Evolutionary conservation across 2,113 vertebrate genomes (phyloP), one percentile per base, ranked within the genome.

Genomic region (Neogobius melanostomus): DNA sequence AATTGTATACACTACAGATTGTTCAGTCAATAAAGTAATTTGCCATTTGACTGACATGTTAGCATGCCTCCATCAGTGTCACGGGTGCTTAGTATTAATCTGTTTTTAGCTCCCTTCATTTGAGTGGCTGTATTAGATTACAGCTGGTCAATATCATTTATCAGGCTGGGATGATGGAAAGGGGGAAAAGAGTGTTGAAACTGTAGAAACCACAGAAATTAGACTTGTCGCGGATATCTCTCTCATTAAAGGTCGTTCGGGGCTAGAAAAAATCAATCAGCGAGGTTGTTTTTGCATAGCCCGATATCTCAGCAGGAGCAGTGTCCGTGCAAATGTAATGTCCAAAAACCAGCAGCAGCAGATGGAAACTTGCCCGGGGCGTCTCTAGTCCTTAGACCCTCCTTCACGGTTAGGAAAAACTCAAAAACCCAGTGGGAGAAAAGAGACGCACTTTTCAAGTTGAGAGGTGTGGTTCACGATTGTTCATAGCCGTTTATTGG

Each of bases 111-210:
- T 47, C 54, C 63, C 46, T 42, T 64, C 14, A 12, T 28, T 10
- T 51, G 53, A 53, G 47, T 68, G 61, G 11, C 5, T 65, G 46
- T 16, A 16, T 53, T 52, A 65, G 17, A 16, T 70, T 60, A 50
- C 15, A 60, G n/a, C 57, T 15, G 57, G 43, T 60, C 57, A 60
- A 60, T 60, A 60, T 43, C 28, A 43, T 11, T 65, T 46, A 51
- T 66, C 63, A 9, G 52, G n/a, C 56, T 48, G 44, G 21, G 49
- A 52, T 52, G 46, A 72, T 56, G 54, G 16, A 72, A n/a, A n/a
- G 47, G 6, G 8, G 54, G 50, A 61, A n/a, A 15, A 12, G 7
- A 15, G 12, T 3, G 49, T 14, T 51, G 11, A 3, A 51, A 51
- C 49, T 14, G 15, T 51, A 14, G 49, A 11, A 11, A 14, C 49